Percentiles rank a stretch among this genome's conserved stretches.
These are phyloP conservation scores for Buathra laborator DNA, from an alignment of 2,888 invertebrate genomes.

Conservation along the genomic window DNA sequence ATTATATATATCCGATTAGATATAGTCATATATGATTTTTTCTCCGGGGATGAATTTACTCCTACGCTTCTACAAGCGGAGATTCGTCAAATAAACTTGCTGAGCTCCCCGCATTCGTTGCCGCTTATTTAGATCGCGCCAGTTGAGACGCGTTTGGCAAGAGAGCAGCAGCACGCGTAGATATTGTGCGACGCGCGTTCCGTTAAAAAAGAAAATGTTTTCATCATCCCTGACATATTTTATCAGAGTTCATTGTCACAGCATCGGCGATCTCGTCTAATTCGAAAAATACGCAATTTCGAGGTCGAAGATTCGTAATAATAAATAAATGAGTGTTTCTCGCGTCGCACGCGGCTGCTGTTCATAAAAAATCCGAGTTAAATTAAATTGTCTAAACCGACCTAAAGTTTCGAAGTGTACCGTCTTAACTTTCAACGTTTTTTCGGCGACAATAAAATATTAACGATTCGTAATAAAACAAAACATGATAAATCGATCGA, in stretches of 20 bases:
- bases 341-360: neutral
- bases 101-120: constrained; percentile 6
- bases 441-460: no score
- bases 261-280: neutral
- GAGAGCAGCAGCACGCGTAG: constrained; percentile 34
- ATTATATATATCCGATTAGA: no score
- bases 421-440: no score
- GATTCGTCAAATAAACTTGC: neutral
- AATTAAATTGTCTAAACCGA: no score
- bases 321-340: neutral
- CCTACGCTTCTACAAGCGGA: neutral
- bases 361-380: neutral
- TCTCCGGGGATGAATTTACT: neutral
- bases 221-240: neutral
- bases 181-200: neutral
- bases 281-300: neutral
- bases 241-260: neutral
- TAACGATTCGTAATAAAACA: neutral
- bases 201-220: constrained; percentile 5
- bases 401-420: no score
- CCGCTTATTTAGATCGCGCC: constrained; percentile 13
- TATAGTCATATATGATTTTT: no score
- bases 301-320: neutral
- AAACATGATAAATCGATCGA: neutral
- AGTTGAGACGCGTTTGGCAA: constrained; percentile 55